A percentile compares a stretch with the other conserved stretches of the same genome.
phyloP scores from a whole-genome alignment of 2,113 vertebrate species.

The Grantiella picta region DNA sequence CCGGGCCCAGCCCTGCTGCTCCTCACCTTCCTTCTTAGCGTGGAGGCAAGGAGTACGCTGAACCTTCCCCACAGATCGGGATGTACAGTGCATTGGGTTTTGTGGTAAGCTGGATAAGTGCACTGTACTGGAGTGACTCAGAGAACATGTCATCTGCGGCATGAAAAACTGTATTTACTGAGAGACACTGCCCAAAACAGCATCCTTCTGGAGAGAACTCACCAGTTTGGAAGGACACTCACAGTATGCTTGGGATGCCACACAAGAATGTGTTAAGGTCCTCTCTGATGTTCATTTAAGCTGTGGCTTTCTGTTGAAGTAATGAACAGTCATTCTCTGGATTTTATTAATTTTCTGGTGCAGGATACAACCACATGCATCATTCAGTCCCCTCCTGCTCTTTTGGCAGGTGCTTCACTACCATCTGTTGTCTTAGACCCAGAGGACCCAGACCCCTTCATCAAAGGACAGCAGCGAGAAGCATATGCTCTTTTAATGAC shows the following conservation, averaged over 20 bases:
- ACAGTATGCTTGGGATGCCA: not conserved
- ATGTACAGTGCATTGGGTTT: not conserved
- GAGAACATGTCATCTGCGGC: not conserved
- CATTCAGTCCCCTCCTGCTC: not conserved
- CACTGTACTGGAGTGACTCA: not conserved
- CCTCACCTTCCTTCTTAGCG: accelerated
- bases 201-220: not conserved
- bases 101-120: not conserved
- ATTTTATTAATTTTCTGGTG: slow-evolving; percentile 15
- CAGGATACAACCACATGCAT: not conserved
- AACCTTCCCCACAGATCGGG: not conserved
- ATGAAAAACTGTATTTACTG: not conserved
- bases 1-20: not conserved
- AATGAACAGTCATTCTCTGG: not conserved
- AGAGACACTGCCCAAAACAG: not conserved
- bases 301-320: not conserved
- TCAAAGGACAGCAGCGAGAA: slow-evolving; percentile 27
- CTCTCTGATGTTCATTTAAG: not conserved
- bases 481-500: not conserved
- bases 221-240: not conserved
- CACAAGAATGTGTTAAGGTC: not conserved
- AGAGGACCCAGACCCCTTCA: not conserved
- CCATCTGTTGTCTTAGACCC: slow-evolving; percentile 17
- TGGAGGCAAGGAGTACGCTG: accelerated
- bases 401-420: slow-evolving; percentile 49